Conservation (phyloP, 2,113 vertebrate species). For the Phaethon lepturus region DNA sequence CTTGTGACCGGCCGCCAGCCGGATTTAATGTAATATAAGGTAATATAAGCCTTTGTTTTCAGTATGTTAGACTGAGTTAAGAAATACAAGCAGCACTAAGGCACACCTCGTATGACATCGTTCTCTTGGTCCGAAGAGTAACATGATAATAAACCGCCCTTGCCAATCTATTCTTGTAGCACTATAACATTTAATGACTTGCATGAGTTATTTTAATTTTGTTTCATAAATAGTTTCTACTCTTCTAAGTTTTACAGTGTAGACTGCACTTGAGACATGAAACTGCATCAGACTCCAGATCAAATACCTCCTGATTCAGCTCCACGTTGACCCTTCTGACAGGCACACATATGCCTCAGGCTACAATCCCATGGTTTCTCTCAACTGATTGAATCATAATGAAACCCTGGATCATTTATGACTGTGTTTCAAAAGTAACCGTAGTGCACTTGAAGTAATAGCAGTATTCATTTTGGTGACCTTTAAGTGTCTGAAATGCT, state of each 20-base stretch:
- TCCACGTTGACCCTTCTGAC: not conserved
- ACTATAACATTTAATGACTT: not conserved
- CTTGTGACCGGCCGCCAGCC: too few species aligned
- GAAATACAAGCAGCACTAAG: not conserved
- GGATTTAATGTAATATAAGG: too few species aligned
- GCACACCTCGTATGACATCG: not conserved
- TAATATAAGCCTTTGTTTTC: not conserved
- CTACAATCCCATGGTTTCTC: not conserved
- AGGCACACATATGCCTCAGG: not conserved
- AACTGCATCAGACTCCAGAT: not conserved
- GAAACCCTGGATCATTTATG: conserved; percentile 22
- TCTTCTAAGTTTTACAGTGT: not conserved
- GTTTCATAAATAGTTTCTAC: not conserved
- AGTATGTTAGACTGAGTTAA: not conserved
- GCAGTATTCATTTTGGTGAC: conserved; percentile 2
- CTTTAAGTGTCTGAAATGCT: conserved; percentile 16
- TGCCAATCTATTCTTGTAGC: not conserved
- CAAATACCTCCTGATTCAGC: not conserved
- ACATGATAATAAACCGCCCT: not conserved
- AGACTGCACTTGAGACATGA: not conserved
- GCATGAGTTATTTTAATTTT: not conserved
- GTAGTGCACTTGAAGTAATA: not conserved
- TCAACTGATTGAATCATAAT: not conserved
- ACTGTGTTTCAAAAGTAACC: conserved; percentile 28
- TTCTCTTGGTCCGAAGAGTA: not conserved